phyloP scores from a whole-genome alignment of 2,113 vertebrate species.

The Neodontobutis hainanensis region DNA sequence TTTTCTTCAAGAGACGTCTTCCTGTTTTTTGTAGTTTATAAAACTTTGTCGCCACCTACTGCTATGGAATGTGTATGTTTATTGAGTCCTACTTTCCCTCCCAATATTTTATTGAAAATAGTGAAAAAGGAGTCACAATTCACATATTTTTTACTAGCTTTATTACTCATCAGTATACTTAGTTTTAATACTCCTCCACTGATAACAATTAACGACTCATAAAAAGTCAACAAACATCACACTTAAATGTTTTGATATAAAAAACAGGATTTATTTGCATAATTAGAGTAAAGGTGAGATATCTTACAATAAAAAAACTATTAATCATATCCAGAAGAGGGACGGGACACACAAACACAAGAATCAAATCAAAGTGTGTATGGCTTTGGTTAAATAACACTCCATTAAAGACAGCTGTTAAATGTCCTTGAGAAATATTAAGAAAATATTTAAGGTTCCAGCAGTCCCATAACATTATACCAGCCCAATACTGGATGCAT shows the following conservation, averaged over 20 bases:
- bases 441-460: slow-evolving; percentile 58
- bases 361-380: slow-evolving; percentile 45
- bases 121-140: no score
- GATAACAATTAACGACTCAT: neutral
- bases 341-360: slow-evolving; percentile 37
- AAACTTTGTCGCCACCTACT: neutral
- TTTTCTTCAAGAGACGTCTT: slow-evolving; percentile 15
- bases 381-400: slow-evolving; percentile 74
- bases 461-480: slow-evolving; percentile 68
- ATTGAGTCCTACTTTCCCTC: no score
- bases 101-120: no score
- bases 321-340: slow-evolving; percentile 59
- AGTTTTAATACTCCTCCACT: neutral
- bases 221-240: neutral
- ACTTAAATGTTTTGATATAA: slow-evolving; percentile 55
- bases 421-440: slow-evolving; percentile 52
- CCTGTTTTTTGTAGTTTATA: neutral
- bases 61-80: neutral
- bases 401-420: slow-evolving; percentile 49
- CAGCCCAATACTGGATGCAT: slow-evolving; percentile 40
- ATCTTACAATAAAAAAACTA: slow-evolving; percentile 50
- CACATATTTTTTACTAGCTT: no score
- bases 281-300: slow-evolving; percentile 76
- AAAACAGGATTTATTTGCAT: slow-evolving; percentile 84
- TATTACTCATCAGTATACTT: no score